Conservation (phyloP, 2,113 vertebrate species). For the Anser brachyrhynchus region DNA sequence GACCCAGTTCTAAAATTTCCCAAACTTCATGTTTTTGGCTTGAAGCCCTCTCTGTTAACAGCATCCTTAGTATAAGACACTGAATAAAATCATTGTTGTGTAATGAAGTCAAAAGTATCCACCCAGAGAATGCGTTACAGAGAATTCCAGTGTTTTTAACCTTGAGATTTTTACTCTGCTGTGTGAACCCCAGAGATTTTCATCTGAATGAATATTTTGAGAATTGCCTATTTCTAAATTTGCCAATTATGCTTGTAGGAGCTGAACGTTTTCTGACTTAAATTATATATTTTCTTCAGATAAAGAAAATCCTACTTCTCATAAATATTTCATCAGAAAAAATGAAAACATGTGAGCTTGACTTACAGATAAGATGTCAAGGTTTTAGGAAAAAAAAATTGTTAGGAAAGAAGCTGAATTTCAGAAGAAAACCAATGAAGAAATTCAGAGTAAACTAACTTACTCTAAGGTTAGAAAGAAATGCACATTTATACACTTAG, state of each 20-base stretch:
- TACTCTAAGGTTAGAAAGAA: background rate
- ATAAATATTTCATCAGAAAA: constrained; percentile 75
- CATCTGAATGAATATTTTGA: constrained; percentile 60
- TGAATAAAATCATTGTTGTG: constrained; percentile 49
- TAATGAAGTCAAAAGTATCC: background rate
- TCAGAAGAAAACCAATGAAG: constrained; percentile 3
- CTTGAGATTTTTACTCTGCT: constrained; percentile 41
- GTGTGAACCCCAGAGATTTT: constrained; percentile 47
- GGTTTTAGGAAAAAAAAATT: constrained; percentile 19
- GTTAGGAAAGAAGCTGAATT: background rate
- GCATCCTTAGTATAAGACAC: constrained; percentile 43
- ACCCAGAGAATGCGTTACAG: constrained; percentile 39
- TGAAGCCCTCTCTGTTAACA: background rate
- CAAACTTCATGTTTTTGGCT: background rate
- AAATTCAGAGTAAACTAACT: background rate
- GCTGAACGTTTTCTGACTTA: constrained; percentile 61
- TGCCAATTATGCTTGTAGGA: constrained; percentile 68
- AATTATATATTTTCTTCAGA: constrained; percentile 63
- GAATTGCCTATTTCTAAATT: constrained; percentile 46
- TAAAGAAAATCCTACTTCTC: constrained; percentile 59
- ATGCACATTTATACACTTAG: background rate
- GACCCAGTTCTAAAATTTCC: background rate
- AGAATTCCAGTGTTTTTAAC: constrained; percentile 20
- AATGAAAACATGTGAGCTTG: constrained; percentile 52
- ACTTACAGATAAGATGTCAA: constrained; percentile 31